phyloP scores from a whole-genome alignment of 2,797 vertebrate species.

The Cuculus canorus region DNA sequence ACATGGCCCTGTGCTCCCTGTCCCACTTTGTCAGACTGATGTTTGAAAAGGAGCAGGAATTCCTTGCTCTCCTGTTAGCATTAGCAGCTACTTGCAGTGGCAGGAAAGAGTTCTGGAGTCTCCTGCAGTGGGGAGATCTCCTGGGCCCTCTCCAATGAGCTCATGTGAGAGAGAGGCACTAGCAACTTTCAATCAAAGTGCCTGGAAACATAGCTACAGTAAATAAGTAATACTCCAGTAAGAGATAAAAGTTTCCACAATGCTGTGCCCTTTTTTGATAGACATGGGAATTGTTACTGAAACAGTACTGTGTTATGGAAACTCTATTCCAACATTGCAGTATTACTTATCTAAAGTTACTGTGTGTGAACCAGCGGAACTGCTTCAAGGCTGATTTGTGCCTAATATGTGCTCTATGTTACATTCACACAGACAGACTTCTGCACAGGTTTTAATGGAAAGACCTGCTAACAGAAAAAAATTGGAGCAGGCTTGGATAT shows the following conservation, averaged over 20 bases:
- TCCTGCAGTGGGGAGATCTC: not conserved
- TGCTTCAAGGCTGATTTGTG: not conserved
- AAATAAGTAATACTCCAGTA: not conserved
- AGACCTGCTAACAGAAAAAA: not conserved
- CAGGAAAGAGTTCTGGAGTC: not conserved
- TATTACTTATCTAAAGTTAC: not conserved
- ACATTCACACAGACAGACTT: not conserved
- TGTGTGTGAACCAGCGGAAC: not conserved
- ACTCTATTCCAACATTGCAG: not conserved
- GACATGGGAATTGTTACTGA: not conserved
- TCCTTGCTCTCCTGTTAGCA: not conserved
- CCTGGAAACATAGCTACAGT: not conserved
- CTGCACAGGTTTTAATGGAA: not conserved
- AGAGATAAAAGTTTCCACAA: not conserved
- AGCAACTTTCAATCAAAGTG: not conserved
- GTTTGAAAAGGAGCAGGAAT: conserved; percentile 51
- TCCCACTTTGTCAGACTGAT: conserved; percentile 27
- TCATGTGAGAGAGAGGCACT: not conserved
- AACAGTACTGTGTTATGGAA: not conserved
- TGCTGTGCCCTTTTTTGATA: not conserved
- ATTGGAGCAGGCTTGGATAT: not conserved
- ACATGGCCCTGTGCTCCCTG: not conserved
- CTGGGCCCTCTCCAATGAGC: not conserved
- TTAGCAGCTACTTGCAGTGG: not conserved
- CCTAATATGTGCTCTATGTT: not conserved